Conservation (phyloP, 2,113 vertebrate genomes). For the Tinamus guttatus region DNA sequence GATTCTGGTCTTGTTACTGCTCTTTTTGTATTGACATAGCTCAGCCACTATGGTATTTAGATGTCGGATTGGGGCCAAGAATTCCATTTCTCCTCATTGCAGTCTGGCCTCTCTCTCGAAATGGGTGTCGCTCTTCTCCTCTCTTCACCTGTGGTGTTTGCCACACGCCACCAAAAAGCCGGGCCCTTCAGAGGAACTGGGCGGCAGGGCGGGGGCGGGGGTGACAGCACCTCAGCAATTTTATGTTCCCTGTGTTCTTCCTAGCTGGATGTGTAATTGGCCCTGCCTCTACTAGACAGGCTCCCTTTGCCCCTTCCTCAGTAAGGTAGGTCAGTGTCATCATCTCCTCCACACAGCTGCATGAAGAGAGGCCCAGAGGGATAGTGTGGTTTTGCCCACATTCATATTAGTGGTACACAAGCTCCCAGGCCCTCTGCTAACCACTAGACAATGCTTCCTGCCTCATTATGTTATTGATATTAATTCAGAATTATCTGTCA, state of each 20-base stretch:
- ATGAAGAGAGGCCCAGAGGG: neutral
- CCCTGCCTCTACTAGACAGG: neutral
- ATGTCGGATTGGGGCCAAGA: neutral
- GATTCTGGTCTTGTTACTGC: rapidly evolving
- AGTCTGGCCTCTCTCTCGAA: rapidly evolving
- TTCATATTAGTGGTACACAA: neutral
- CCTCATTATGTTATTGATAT: constrained; percentile 22
- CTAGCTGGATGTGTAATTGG: neutral
- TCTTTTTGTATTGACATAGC: rapidly evolving
- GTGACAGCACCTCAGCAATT: neutral
- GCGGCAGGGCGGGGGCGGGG: rapidly evolving
- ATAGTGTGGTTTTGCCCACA: constrained; percentile 45
- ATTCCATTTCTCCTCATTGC: neutral
- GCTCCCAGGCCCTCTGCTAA: constrained; percentile 15
- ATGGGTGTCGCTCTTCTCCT: rapidly evolving
- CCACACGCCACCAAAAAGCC: neutral
- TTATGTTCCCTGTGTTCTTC: neutral
- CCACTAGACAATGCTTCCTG: constrained; percentile 61
- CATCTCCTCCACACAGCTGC: constrained; percentile 13
- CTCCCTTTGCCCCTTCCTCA: neutral
- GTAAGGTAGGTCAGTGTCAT: neutral
- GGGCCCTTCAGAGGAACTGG: neutral
- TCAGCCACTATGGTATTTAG: rapidly evolving
- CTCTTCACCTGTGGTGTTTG: rapidly evolving
- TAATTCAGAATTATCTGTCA: constrained; percentile 37